A percentile compares a stretch with the other conserved stretches of the same genome.
Evolutionary conservation across 2,888 invertebrate species (phyloP).

Genomic region (Drosophila formosana): DNA sequence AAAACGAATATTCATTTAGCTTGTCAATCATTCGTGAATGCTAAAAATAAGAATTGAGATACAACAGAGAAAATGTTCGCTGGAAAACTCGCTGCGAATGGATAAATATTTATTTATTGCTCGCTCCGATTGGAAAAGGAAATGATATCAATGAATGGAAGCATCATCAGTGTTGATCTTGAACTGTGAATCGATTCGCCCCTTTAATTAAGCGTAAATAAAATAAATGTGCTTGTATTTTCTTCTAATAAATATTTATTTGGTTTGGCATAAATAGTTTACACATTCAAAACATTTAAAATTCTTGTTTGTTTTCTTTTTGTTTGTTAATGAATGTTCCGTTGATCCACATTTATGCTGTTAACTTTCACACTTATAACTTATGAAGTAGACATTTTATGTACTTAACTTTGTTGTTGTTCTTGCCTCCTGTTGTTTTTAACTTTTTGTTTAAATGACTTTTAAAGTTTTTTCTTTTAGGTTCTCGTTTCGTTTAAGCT

Average conservation of each 20-base stretch:
- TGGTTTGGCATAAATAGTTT: conserved; percentile 68
- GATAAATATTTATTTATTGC: conserved; percentile 24
- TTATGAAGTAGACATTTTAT: conserved; percentile 56
- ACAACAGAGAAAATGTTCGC: conserved; percentile 9
- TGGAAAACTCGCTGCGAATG: conserved; percentile 8
- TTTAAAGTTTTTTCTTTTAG: conserved; percentile 17
- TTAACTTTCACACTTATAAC: conserved; percentile 75
- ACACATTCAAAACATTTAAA: conserved; percentile 77
- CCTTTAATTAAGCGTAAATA: conserved; percentile 1
- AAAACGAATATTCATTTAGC: conserved; percentile 45
- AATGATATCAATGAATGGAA: conserved; percentile 21
- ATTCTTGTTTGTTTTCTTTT: conserved; percentile 47
- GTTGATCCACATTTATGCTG: conserved; percentile 72
- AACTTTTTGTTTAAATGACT: conserved; percentile 7
- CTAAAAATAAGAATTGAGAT: conserved; percentile 29
- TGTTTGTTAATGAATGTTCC: conserved; percentile 36
- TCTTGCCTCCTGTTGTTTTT: conserved; percentile 8
- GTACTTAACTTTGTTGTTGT: conserved; percentile 33
- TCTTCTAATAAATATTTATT: conserved; percentile 64
- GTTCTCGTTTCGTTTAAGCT: conserved; percentile 20
- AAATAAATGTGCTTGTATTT: not conserved
- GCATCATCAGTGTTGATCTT: too few species aligned
- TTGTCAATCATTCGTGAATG: conserved; percentile 58
- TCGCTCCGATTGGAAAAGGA: conserved; percentile 17
- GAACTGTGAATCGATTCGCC: conserved; percentile 16